phyloP scores from a whole-genome alignment of 2,888 invertebrate species.

The Drosophila percnosoma region DNA sequence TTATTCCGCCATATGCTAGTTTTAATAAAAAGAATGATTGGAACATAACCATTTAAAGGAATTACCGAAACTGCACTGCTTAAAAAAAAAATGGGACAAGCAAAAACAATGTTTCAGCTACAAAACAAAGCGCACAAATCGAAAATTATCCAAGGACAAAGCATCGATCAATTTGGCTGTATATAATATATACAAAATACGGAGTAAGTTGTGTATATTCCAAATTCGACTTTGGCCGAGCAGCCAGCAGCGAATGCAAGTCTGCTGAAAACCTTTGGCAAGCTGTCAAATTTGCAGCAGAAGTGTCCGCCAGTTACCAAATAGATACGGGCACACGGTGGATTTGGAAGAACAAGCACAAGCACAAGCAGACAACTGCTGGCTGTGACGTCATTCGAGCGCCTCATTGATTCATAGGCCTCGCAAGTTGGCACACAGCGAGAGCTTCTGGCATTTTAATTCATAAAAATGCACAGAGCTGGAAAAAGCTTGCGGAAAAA shows the following conservation, averaged over 20 bases:
- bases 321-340: constrained; percentile 7
- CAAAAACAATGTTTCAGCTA: background rate
- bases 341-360: background rate
- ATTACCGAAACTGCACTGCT: background rate
- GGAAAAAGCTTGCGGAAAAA: constrained; percentile 43
- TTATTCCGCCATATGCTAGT: background rate
- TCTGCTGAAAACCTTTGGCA: constrained; percentile 26
- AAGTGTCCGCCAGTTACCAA: background rate
- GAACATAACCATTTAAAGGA: background rate
- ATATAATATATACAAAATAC: background rate
- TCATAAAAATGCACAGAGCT: constrained; percentile 68
- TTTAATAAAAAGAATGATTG: background rate
- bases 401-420: constrained; percentile 61
- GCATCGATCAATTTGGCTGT: background rate
- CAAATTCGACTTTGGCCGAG: constrained; percentile 24
- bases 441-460: constrained; percentile 68
- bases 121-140: constrained; percentile 5
- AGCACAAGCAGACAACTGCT: constrained; percentile 14
- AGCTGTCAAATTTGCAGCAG: constrained; percentile 48
- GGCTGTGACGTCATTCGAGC: constrained; percentile 63
- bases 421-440: constrained; percentile 4
- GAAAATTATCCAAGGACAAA: constrained; percentile 1
- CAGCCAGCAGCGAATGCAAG: constrained; percentile 16
- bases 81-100: background rate
- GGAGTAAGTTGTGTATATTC: background rate